Evolutionary conservation across 2,113 vertebrate genomes (phyloP).

Genomic region (Cryptotis parvus): DNA sequence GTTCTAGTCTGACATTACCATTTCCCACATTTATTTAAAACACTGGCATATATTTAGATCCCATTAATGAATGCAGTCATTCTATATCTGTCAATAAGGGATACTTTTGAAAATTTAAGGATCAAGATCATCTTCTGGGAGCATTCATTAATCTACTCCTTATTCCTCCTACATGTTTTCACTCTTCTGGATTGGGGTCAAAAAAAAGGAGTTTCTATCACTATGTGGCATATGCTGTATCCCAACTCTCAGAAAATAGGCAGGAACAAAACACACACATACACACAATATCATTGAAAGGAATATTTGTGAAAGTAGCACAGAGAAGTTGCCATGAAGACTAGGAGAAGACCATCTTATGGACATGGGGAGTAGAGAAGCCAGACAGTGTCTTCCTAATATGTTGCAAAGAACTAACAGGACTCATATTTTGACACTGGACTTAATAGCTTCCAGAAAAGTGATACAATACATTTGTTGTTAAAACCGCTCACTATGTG

Average conservation of each 20-base stretch:
- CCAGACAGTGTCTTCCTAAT: neutral
- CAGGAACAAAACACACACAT: neutral
- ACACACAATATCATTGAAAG: neutral
- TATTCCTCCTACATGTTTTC: rapidly evolving
- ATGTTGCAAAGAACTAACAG: neutral
- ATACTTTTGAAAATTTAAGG: neutral
- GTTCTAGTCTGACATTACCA: too few species aligned
- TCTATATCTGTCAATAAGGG: too few species aligned
- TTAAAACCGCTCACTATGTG: neutral
- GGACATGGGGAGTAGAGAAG: neutral
- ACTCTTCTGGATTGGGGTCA: neutral
- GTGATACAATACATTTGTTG: neutral
- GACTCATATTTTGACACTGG: neutral
- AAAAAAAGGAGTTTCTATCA: neutral
- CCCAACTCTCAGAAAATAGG: neutral
- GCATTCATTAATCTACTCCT: neutral
- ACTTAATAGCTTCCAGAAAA: neutral
- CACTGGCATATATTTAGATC: too few species aligned
- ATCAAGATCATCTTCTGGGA: neutral
- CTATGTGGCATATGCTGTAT: neutral
- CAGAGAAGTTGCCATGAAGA: neutral
- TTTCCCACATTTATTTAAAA: too few species aligned
- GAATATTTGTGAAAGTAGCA: neutral
- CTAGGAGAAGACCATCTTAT: neutral
- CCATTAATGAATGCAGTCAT: too few species aligned